Evolutionary conservation across 2,888 invertebrate genomes (phyloP), one percentile per base, ranked within the genome.

Genomic region (Agrochola litura): DNA sequence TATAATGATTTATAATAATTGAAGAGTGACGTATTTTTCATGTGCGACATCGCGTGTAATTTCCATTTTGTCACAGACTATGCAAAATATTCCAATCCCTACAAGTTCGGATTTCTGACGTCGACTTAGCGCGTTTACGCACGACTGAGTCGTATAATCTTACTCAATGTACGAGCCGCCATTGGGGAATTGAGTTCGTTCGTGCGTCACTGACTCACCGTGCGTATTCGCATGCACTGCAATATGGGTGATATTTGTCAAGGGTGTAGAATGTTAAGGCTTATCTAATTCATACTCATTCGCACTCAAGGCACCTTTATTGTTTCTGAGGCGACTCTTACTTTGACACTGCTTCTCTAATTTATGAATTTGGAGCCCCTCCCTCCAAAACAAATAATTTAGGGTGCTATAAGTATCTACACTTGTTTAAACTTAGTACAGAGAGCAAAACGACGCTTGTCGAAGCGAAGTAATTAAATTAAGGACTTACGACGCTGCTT

Each of bases 381-480:
- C 43, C 63, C 37, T 58, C 16, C 6, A 41, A 63, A n/a, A 61
- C 68, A 71, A 81, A 84, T 84, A 81, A 76, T 73, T 65, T 56
- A 71, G 61, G 80, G 54, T 54, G 74, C 58, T 64, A 37, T 67
- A 19, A 6, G 12, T 67, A 16, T 10, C 19, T n/a, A n/a, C 30
- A 65, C 58, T 70, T 72, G 37, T 72, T 66, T 72, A 12, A 56
- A 30, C 46, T 74, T 49, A 30, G 49, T 56, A 72, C 65, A 69
- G 56, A 74, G 60, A 66, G 12, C n/a, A 76, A 71, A 76, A 68
- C 30, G 60, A 56, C 66, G 68, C 41, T 74, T 60, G 71, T 61
- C 80, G 68, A 80, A 76, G 73, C 68, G 65, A 22, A 74, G 65
- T 63, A 83, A 83, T 80, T 83, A 73, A 83, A 73, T 73, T 54